Conservation (phyloP, 2,113 vertebrate genomes). For the Eudyptes chrysolophus region DNA sequence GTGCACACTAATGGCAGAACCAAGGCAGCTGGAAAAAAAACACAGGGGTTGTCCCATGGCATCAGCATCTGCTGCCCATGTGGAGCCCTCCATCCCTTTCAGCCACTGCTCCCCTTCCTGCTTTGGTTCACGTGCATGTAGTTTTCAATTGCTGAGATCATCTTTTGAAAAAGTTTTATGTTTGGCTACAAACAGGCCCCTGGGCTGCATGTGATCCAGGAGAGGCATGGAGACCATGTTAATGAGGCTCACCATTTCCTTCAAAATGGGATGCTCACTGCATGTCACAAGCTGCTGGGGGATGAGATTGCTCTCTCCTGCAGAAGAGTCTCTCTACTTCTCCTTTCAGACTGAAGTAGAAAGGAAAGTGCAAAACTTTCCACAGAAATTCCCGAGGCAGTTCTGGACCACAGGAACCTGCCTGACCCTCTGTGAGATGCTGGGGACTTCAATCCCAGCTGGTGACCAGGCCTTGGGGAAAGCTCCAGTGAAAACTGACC, state of each 20-base stretch:
- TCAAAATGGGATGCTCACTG: neutral
- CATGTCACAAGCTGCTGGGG: neutral
- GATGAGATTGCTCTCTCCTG: neutral
- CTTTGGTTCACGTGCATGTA: neutral
- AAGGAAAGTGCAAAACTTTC: neutral
- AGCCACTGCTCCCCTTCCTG: slow-evolving; percentile 5
- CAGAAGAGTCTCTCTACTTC: neutral
- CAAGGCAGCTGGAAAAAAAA: neutral
- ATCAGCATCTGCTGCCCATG: slow-evolving; percentile 22
- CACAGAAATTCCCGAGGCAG: neutral
- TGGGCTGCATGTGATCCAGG: neutral
- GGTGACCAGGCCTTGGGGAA: neutral
- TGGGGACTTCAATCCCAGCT: neutral
- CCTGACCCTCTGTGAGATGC: neutral
- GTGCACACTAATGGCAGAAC: neutral
- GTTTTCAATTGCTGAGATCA: neutral
- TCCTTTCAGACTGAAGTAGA: neutral
- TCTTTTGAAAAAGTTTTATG: neutral
- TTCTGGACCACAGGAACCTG: neutral
- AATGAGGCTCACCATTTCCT: neutral
- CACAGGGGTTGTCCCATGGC: neutral
- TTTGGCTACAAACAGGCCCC: neutral
- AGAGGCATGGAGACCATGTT: neutral
- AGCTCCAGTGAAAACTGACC: neutral
- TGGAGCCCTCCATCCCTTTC: neutral